phyloP scores from a whole-genome alignment of 2,797 vertebrate species.

The Rhinichthys osculus region DNA sequence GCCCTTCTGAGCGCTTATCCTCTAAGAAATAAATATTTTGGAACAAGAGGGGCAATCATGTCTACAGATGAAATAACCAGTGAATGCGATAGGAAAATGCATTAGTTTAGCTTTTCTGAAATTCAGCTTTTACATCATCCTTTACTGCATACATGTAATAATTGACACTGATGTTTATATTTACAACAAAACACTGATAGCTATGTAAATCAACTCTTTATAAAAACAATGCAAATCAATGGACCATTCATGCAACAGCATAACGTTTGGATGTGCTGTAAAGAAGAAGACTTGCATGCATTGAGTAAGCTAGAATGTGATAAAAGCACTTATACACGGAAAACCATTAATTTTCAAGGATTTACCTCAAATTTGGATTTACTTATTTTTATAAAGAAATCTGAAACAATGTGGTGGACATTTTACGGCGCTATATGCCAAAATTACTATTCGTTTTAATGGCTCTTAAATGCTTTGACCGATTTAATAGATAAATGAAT shows the following conservation, averaged over 20 bases:
- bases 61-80: constrained; percentile 27
- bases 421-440: neutral
- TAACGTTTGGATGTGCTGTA: neutral
- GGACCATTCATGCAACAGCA: neutral
- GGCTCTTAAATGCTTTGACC: neutral
- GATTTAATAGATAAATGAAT: neutral
- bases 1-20: constrained; percentile 19
- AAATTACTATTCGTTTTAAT: neutral
- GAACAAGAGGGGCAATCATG: constrained; percentile 22
- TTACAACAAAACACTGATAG: neutral
- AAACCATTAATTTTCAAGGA: no score
- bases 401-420: neutral
- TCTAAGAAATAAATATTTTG: constrained; percentile 42
- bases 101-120: neutral
- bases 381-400: neutral
- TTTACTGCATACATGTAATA: constrained; percentile 6
- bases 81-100: neutral
- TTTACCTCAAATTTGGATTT: neutral
- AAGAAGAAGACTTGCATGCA: neutral
- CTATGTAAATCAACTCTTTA: neutral
- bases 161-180: neutral
- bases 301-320: neutral
- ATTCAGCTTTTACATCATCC: neutral
- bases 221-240: neutral
- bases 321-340: neutral